Percentiles rank a stretch among this genome's conserved stretches.
Evolutionary conservation across 2,113 vertebrate genomes (phyloP).

Genomic region (Acanthisitta chloris): DNA sequence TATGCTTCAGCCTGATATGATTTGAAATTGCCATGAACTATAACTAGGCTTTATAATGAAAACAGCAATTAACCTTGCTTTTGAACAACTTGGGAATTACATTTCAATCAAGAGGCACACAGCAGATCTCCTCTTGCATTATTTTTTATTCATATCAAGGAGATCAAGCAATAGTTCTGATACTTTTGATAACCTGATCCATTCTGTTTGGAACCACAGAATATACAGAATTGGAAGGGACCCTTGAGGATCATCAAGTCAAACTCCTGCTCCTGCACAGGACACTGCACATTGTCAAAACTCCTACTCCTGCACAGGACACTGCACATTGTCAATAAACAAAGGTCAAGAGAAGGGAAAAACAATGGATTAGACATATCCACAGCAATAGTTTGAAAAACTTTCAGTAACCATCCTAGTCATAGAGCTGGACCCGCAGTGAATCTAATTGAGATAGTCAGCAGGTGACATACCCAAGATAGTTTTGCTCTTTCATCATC

Average conservation of each 20-base stretch:
- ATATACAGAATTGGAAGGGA: no score
- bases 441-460: rapidly evolving
- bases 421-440: neutral
- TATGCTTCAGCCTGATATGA: neutral
- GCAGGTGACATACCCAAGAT: neutral
- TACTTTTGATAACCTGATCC: neutral
- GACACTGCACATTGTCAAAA: no score
- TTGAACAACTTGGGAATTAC: neutral
- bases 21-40: neutral
- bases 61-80: neutral
- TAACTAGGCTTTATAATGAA: neutral
- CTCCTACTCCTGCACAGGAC: no score
- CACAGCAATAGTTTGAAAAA: neutral
- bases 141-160: neutral
- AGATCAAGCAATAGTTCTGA: neutral
- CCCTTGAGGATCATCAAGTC: no score
- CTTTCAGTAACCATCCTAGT: neutral
- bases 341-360: neutral
- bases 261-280: no score
- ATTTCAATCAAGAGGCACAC: neutral
- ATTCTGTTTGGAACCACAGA: no score
- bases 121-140: neutral
- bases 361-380: neutral
- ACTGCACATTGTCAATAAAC: no score
- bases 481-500: neutral